phyloP scores from a whole-genome alignment of 2,113 vertebrate genomes.

The Bothrops jararaca region DNA sequence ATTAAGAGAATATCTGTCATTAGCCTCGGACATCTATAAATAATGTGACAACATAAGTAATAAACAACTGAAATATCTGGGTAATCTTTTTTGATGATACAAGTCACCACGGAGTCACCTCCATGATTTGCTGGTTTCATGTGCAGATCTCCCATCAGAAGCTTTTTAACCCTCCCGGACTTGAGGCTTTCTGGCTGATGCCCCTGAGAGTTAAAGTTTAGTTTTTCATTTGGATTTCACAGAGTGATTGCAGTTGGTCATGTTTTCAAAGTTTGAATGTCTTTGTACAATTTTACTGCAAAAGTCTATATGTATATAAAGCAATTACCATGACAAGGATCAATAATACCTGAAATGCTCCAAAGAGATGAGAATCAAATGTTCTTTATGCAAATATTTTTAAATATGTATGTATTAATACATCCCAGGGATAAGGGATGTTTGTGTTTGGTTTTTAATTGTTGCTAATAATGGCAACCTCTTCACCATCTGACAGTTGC shows the following conservation, averaged over 20 bases:
- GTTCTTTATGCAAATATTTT: conserved; percentile 37
- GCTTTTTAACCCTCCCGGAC: background rate
- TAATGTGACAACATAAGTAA: background rate
- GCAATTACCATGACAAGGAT: conserved; percentile 8
- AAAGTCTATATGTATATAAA: background rate
- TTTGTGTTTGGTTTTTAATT: conserved; percentile 33
- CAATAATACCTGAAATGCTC: conserved; percentile 58
- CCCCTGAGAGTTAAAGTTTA: conserved; percentile 18
- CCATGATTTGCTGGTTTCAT: conserved; percentile 12
- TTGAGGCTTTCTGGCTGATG: background rate
- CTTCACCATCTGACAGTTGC: conserved; percentile 61
- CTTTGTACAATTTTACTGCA: background rate
- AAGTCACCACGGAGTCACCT: background rate
- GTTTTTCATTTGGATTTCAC: conserved; percentile 46
- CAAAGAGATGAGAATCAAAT: conserved; percentile 46
- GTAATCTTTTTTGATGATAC: background rate
- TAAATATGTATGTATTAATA: conserved; percentile 53
- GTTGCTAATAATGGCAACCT: conserved; percentile 56
- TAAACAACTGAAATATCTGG: background rate
- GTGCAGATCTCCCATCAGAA: background rate
- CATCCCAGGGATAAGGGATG: conserved; percentile 49
- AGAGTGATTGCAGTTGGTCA: conserved; percentile 27
- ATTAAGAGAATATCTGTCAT: background rate
- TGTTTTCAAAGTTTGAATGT: conserved; percentile 1
- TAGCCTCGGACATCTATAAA: background rate